A percentile compares a stretch with the other conserved stretches of the same genome.
These are phyloP conservation scores for Plumapathes pennacea DNA, from an alignment of 92 coral and sea anemone species.

Conservation along the genomic window DNA sequence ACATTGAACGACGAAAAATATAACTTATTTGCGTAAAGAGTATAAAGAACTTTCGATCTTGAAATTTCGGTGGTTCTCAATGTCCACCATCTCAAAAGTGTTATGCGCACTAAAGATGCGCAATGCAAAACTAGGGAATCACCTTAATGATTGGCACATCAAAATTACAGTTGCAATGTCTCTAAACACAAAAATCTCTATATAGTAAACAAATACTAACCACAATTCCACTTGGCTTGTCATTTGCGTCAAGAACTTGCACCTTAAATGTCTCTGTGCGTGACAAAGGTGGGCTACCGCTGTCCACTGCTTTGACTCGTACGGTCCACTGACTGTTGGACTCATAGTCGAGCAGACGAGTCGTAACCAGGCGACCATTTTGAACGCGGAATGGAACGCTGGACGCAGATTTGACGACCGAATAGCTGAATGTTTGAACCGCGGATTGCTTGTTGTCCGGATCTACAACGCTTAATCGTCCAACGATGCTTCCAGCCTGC, in stretches of 20 bases:
- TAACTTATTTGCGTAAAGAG: too few relatives aligned
- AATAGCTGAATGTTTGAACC: conserved; percentile 51
- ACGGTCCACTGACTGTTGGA: conserved; percentile 69
- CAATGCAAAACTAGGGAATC: too few relatives aligned
- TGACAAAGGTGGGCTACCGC: conserved; percentile 56
- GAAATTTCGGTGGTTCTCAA: too few relatives aligned
- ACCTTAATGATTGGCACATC: too few relatives aligned
- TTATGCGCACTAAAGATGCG: too few relatives aligned
- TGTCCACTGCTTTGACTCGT: conserved; percentile 60
- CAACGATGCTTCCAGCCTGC: conserved; percentile 47
- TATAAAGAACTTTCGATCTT: too few relatives aligned
- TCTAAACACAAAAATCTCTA: too few relatives aligned
- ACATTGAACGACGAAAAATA: too few relatives aligned
- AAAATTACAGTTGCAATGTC: too few relatives aligned
- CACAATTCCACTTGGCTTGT: conserved; percentile 66
- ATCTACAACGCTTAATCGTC: conserved; percentile 52
- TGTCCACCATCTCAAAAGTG: too few relatives aligned
- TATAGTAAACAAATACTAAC: too few relatives aligned
- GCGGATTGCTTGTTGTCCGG: conserved; percentile 71
- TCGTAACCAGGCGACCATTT: conserved; percentile 58
- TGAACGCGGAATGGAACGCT: conserved; percentile 57
- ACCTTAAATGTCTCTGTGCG: conserved; percentile 56
- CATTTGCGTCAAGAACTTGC: conserved; percentile 70
- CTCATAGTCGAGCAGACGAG: conserved; percentile 69
- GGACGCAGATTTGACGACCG: conserved; percentile 35